These are phyloP conservation scores for Struthidea cinerea DNA, from an alignment of 2,113 vertebrate genomes.

Conservation along the genomic window DNA sequence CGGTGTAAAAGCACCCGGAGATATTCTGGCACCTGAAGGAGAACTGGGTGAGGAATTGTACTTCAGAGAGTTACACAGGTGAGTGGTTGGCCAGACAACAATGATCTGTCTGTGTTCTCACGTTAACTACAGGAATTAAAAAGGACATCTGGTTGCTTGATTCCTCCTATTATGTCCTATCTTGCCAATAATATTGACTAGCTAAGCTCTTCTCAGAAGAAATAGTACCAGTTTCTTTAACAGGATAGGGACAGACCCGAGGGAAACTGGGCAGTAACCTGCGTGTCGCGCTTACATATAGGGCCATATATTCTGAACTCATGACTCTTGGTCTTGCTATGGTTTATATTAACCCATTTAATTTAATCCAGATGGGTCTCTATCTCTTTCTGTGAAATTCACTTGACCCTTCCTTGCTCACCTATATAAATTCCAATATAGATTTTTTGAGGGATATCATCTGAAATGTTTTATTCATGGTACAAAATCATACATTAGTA, in stretches of 20 bases:
- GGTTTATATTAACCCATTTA: not conserved
- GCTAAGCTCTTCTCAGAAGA: not conserved
- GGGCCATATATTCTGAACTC: not conserved
- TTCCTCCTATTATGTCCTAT: not conserved
- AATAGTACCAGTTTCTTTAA: not conserved
- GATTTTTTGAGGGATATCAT: slow-evolving; percentile 47
- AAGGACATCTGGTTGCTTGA: not conserved
- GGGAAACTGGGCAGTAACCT: not conserved
- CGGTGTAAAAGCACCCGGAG: not conserved
- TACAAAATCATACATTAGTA: slow-evolving; percentile 54
- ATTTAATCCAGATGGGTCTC: not conserved
- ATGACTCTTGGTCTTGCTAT: not conserved
- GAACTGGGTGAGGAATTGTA: not conserved
- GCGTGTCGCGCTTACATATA: not conserved
- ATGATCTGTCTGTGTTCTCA: not conserved
- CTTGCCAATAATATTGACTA: not conserved
- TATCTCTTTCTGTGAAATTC: not conserved
- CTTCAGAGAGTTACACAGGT: not conserved
- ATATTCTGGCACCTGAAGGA: not conserved
- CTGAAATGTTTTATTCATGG: slow-evolving; percentile 58
- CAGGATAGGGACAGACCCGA: not conserved
- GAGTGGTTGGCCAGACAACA: not conserved
- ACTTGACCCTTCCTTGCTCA: slow-evolving; percentile 23
- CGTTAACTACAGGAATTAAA: not conserved
- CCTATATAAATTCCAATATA: slow-evolving; percentile 39